Evolutionary conservation across 2,888 invertebrate species (phyloP), one percentile per base, ranked within the genome.

Genomic region (Branchellion lobata): DNA sequence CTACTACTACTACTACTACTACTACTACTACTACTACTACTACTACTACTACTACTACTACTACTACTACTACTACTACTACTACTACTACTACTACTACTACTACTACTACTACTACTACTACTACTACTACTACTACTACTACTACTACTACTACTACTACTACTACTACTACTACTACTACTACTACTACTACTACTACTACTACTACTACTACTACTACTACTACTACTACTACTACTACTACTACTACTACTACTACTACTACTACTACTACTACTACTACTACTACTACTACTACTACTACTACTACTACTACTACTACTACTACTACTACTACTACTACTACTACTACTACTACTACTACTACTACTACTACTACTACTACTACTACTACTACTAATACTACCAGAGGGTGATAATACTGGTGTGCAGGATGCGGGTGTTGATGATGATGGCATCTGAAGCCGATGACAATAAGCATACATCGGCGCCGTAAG

Each of bases 211-310:
- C 5, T 40, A 40, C 40, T 40, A 40, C 40, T 40, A 14, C 40
- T 40, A 33, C 68, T 75, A 65, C 80, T 33, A 80, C 80, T 80
- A 80, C 80, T 68, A 34, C 80, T 80, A 40, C 61, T 80, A 80
- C 68, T 68, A 40, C 80, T 68, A 71, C 80, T 80, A 65, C 80
- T 80, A 80, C 68, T 68, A 80, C 80, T 80, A 33, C 80, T 80
- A 65, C 80, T 80, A 65, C 80, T 80, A 65, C 80, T 80, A 65
- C 80, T 80, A 80, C 80, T 80, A 65, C 61, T 80, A 73, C 68
- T 33, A 80, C 80, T 80, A 80, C 80, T 80, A 80, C 80, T 68
- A 80, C 80, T 80, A 78, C 72, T 72, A 36, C 36, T 78, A 40
- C 47, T 74, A 40, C 47, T 78, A 76, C 47, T 78, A 36, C 29